These are phyloP conservation scores for Boloria selene DNA, from an alignment of 2,888 invertebrate species.

Conservation along the genomic window DNA sequence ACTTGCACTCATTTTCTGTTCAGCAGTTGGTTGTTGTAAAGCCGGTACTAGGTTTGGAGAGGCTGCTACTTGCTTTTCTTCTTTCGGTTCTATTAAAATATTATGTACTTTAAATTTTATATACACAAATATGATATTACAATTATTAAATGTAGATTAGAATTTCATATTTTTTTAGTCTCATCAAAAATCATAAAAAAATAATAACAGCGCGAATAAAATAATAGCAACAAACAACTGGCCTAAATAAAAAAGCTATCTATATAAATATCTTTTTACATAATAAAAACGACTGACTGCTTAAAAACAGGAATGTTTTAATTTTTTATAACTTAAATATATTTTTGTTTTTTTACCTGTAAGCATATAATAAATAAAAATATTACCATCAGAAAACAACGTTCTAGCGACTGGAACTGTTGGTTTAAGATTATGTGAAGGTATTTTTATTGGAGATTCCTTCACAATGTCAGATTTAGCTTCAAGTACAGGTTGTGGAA, in stretches of 20 bases:
- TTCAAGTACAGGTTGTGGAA: conserved; percentile 46
- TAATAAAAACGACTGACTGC: too few species aligned
- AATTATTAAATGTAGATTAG: too few species aligned
- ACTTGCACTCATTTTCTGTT: conserved; percentile 40
- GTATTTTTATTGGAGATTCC: conserved; percentile 45
- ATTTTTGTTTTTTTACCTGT: too few species aligned
- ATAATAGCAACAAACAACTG: too few species aligned
- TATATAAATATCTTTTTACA: too few species aligned
- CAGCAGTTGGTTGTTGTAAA: background rate
- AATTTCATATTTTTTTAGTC: too few species aligned
- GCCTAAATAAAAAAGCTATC: too few species aligned
- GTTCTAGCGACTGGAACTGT: conserved; percentile 56
- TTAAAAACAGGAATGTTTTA: too few species aligned
- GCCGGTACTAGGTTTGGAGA: conserved; percentile 15
- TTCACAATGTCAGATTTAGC: conserved; percentile 49
- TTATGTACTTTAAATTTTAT: background rate
- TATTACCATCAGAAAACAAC: conserved; percentile 67
- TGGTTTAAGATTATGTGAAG: conserved; percentile 50
- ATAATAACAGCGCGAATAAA: too few species aligned
- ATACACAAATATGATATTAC: background rate
- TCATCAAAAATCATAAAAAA: too few species aligned
- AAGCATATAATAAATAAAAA: background rate
- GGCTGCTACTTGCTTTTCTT: conserved; percentile 44
- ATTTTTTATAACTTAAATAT: too few species aligned
- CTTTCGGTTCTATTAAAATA: conserved; percentile 48